Evolutionary conservation across 2,113 vertebrate species (phyloP).

Genomic region (Alces alces): DNA sequence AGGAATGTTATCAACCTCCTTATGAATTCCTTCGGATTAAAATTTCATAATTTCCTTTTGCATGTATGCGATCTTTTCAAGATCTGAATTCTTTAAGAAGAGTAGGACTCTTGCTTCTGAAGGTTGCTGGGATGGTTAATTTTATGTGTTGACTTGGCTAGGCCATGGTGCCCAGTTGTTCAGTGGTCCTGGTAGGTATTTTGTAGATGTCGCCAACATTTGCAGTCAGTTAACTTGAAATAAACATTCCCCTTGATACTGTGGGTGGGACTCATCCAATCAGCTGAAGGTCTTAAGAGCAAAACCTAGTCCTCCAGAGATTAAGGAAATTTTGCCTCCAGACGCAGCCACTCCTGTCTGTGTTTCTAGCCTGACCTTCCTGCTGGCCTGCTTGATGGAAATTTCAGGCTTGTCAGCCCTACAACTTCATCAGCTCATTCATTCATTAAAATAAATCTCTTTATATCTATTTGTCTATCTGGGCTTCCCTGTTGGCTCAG

Average conservation of each 20-base stretch:
- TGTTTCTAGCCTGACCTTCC: neutral
- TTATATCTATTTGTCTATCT: neutral
- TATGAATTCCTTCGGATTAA: neutral
- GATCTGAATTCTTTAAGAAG: neutral
- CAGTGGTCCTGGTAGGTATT: neutral
- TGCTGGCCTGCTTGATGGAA: neutral
- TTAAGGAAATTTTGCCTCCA: neutral
- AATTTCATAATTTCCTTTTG: neutral
- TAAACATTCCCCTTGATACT: too few species aligned
- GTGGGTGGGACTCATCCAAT: neutral
- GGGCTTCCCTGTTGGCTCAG: too few species aligned
- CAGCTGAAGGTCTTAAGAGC: neutral
- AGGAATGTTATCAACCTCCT: neutral
- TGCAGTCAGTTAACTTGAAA: neutral
- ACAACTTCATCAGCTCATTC: too few species aligned
- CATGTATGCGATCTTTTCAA: neutral
- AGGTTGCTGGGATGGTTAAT: neutral
- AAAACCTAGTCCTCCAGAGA: neutral
- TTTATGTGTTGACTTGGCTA: neutral
- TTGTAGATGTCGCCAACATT: neutral
- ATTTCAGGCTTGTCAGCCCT: neutral
- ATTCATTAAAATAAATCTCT: neutral
- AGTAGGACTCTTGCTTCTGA: neutral
- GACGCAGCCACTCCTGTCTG: neutral
- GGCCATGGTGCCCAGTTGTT: neutral